Percentiles rank a stretch among this genome's conserved stretches.
Conservation (phyloP, 2,797 vertebrate species). For the Periparus ater region DNA sequence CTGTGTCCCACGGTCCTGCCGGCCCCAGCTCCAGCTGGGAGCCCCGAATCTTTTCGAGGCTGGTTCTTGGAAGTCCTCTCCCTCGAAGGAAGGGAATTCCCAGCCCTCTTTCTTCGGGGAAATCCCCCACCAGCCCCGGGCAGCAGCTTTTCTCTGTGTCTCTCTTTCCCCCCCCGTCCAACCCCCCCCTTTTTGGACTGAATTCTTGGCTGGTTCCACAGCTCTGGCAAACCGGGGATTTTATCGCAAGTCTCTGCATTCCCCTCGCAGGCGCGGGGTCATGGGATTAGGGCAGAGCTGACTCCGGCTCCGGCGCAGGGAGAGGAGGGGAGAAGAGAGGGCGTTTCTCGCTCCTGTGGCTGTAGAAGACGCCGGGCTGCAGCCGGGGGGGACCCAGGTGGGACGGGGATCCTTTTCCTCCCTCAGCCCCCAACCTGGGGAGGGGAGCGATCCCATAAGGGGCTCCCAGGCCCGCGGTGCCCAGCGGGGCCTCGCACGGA, state of each 20-base stretch:
- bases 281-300: slow-evolving; percentile 35
- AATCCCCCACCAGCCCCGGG: slow-evolving; percentile 43
- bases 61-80: slow-evolving; percentile 18
- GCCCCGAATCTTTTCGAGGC: not conserved
- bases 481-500: not conserved
- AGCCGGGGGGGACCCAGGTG: not conserved
- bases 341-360: not conserved
- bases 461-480: not conserved
- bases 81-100: slow-evolving; percentile 56
- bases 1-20: accelerated
- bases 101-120: slow-evolving; percentile 15
- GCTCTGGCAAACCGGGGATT: slow-evolving; percentile 25
- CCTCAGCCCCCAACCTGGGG: accelerated
- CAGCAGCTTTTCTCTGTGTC: slow-evolving; percentile 13
- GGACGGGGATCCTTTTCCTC: not conserved
- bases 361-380: not conserved
- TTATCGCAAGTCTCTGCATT: slow-evolving; percentile 9
- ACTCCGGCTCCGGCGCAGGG: not conserved
- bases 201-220: slow-evolving; percentile 9
- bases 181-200: not conserved
- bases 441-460: not conserved
- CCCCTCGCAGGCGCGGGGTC: slow-evolving; percentile 20
- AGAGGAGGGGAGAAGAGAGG: not conserved
- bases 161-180: not conserved
- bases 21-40: not conserved